Base-by-base conservation (phyloP, 2,888 invertebrate genomes). In the Tiphia femorata region DNA sequence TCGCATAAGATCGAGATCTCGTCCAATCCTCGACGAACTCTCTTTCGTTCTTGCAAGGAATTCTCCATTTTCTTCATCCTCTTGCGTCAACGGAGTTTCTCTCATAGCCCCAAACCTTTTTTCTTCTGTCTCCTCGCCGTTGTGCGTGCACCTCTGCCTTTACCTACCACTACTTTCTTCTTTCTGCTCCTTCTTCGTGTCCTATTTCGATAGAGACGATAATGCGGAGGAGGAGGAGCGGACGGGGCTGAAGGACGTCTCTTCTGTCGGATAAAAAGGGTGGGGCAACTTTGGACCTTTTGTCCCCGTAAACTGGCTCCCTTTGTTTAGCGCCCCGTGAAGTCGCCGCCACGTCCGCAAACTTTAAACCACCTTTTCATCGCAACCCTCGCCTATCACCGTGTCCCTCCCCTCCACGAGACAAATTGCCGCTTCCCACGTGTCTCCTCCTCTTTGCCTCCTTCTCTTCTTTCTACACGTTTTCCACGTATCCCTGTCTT, bases 301-400 rank as follows among this genome's bases (percentile, higher is more conserved):
- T n/a, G 12, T n/a, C 33, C 33, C 14, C 33, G 33, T 33, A 33
- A 33, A 33, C 33, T 33, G 33, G 33, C 33, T 33, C 33, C n/a
- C 56, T 68, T 68, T 64, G 59, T 68, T 68, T 62, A 53, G 43
- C 57, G 30, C 42, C 38, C 33, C 56, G 48, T 48, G 49, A 64
- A 64, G 52, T 50, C 58, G 41, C 20, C 41, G 33, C 38, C 29
- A 43, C 53, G 48, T 55, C 54, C 54, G 57, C 57, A 56, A 68
- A 68, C 62, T 68, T 68, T 68, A 68, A n/a, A 68, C 57, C 56
- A 49, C 46, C 64, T 54, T 64, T 58, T 59, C 63, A 50, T 55
- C 57, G 59, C 14, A 8, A 25, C 25, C 5, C 25, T 25, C 8
- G 5, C 25, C 25, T 25, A 6, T 8, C 8, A 8, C 25, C 25